Conservation (phyloP, 2,888 invertebrate species). For the Hypsopygia costalis region DNA sequence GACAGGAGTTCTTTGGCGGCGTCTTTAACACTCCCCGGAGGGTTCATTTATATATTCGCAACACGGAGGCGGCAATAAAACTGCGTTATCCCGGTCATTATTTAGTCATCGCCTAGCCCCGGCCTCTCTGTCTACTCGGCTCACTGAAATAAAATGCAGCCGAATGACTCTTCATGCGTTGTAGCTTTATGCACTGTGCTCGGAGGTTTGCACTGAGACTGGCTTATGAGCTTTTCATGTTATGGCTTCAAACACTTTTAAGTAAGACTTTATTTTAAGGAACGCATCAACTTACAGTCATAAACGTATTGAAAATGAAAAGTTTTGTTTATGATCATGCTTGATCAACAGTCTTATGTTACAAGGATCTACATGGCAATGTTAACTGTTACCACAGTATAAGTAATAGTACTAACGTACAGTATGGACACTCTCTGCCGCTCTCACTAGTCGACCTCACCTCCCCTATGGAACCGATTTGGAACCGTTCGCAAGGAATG, state of each 20-base stretch:
- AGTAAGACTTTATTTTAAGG: constrained; percentile 12
- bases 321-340: no score
- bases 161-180: constrained; percentile 48
- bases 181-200: constrained; percentile 48
- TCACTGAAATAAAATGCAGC: constrained; percentile 67
- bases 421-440: no score
- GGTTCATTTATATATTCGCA: constrained; percentile 79
- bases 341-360: no score
- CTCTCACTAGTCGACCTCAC: no score
- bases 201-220: constrained; percentile 7
- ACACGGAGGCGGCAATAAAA: constrained; percentile 77
- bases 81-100: constrained; percentile 79
- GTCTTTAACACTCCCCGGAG: constrained; percentile 78
- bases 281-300: no score
- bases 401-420: no score
- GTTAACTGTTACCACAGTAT: no score
- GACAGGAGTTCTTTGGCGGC: constrained; percentile 74
- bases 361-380: no score
- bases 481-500: no score
- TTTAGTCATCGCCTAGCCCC: constrained; percentile 75
- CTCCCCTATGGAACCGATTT: no score
- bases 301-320: no score
- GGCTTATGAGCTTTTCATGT: background rate
- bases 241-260: no score
- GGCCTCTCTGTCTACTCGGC: constrained; percentile 26